Percentiles rank a stretch among this genome's conserved stretches.
phyloP scores from a whole-genome alignment of 2,888 invertebrate genomes.

The Eupithecia centaureata region DNA sequence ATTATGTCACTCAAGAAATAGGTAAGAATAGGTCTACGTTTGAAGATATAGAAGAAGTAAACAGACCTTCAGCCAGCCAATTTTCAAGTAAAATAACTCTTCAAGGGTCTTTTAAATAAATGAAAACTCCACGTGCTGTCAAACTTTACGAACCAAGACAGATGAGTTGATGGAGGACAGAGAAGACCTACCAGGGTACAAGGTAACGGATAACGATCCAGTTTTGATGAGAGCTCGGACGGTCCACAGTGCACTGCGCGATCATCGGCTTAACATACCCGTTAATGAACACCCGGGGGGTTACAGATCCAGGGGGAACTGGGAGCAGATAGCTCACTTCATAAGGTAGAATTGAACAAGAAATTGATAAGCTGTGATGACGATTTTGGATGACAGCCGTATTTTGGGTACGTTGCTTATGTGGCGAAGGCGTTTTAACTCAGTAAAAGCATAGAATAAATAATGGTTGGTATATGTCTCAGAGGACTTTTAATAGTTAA shows the following conservation, averaged over 20 bases:
- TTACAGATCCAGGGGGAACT: slow-evolving; percentile 20
- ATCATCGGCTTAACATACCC: slow-evolving; percentile 76
- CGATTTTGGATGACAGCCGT: background rate
- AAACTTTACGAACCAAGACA: background rate
- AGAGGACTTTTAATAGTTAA: background rate
- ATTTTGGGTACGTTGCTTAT: background rate
- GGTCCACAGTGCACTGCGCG: slow-evolving; percentile 47
- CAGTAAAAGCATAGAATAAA: too few relatives aligned
- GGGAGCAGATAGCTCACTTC: slow-evolving; percentile 26
- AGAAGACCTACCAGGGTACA: background rate
- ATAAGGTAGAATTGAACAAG: background rate
- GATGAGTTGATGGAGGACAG: background rate
- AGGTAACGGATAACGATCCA: slow-evolving; percentile 10
- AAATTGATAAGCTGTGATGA: background rate
- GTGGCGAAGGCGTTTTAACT: background rate
- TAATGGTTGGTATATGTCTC: too few relatives aligned
- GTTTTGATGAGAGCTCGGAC: slow-evolving; percentile 30
- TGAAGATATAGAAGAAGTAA: background rate
- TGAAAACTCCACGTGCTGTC: too few relatives aligned
- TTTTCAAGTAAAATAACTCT: background rate
- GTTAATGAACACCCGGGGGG: slow-evolving; percentile 70
- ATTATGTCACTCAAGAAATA: background rate
- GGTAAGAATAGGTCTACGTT: too few relatives aligned
- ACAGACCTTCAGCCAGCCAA: background rate
- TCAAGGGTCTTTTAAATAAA: too few relatives aligned